Conservation (phyloP, 2,797 vertebrate species). For the Dendrocincla fuliginosa region DNA sequence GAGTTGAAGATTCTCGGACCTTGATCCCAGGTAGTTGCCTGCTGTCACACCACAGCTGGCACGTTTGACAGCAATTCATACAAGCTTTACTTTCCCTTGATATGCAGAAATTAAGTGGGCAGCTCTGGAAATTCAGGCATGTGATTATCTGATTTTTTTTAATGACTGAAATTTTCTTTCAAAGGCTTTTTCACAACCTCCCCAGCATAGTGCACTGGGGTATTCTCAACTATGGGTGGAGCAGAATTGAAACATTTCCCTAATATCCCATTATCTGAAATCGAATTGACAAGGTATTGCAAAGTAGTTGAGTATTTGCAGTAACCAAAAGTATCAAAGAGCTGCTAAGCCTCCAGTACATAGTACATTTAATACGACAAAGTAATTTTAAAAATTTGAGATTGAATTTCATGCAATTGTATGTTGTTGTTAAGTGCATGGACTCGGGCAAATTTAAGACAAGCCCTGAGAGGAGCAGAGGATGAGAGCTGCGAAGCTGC, state of each 20-base stretch:
- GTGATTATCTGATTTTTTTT: not conserved
- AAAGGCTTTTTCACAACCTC: not conserved
- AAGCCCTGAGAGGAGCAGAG: not conserved
- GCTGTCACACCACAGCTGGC: not conserved
- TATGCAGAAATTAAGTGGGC: not conserved
- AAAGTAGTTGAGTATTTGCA: not conserved
- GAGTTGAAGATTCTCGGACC: not conserved
- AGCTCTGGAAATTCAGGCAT: not conserved
- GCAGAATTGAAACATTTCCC: not conserved
- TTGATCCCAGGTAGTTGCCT: not conserved
- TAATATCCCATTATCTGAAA: not conserved
- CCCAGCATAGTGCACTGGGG: not conserved
- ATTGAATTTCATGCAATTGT: not conserved
- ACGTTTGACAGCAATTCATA: not conserved
- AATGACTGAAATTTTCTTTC: not conserved
- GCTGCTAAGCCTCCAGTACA: not conserved
- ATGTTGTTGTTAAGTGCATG: not conserved
- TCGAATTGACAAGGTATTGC: not conserved
- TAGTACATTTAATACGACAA: not conserved
- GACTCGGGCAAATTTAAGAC: not conserved
- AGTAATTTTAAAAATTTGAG: not conserved
- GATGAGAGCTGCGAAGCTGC: not conserved
- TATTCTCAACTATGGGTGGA: slow-evolving; percentile 15
- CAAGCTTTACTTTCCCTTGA: not conserved
- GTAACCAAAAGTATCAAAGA: not conserved